Conservation (phyloP, 2,888 invertebrate genomes). For the Lithosia quadra region DNA sequence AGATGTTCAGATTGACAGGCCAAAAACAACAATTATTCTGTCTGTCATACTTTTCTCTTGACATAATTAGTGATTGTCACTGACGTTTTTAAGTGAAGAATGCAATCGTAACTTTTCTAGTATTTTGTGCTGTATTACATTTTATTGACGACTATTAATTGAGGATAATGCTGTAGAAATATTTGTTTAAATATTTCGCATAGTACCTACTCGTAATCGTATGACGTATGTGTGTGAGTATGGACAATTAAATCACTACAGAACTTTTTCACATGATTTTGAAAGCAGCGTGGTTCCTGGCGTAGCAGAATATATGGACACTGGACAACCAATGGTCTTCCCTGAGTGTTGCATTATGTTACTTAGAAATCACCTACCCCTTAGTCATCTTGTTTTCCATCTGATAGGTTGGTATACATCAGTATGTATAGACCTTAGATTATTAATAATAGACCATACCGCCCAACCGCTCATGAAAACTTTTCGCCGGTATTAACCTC, state of each 20-base stretch:
- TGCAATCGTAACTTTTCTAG: conserved; percentile 3
- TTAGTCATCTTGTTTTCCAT: too few relatives aligned
- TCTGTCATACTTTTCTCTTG: neutral
- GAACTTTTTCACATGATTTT: neutral
- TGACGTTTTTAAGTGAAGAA: neutral
- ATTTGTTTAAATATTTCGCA: neutral
- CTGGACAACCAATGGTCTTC: neutral
- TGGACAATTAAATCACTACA: neutral
- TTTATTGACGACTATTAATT: neutral
- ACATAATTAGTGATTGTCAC: conserved; percentile 1
- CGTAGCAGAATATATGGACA: neutral
- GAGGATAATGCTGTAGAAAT: conserved; percentile 9
- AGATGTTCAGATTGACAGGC: neutral
- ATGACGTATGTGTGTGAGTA: neutral
- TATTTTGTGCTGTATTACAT: neutral
- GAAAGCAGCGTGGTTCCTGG: neutral
- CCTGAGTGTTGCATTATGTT: neutral
- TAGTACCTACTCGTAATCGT: too few relatives aligned
- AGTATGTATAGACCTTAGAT: too few relatives aligned
- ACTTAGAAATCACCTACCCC: neutral
- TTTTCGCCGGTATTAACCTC: too few relatives aligned
- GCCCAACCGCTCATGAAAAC: too few relatives aligned
- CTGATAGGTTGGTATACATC: too few relatives aligned
- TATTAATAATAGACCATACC: too few relatives aligned
- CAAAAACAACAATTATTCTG: conserved; percentile 1